Evolutionary conservation across 2,888 invertebrate genomes (phyloP).

Genomic region (Melinaea marsaeus): DNA sequence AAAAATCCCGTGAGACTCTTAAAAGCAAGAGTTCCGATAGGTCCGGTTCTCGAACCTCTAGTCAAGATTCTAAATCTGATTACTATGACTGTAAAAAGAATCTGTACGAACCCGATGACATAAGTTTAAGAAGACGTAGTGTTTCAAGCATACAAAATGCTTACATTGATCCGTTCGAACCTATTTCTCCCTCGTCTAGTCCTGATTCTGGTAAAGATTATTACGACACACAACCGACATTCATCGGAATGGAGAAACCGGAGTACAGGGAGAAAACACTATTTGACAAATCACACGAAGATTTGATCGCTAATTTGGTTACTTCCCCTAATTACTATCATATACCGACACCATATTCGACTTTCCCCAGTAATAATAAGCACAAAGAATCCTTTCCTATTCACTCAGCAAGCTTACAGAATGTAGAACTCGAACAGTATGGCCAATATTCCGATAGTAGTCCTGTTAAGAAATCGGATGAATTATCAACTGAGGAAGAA

Average conservation of each 20-base stretch:
- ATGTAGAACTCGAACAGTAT: constrained; percentile 83
- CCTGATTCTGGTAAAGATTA: constrained; percentile 82
- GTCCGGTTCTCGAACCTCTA: constrained; percentile 81
- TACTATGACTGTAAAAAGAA: constrained; percentile 81
- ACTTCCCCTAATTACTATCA: constrained; percentile 73
- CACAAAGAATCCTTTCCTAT: constrained; percentile 79
- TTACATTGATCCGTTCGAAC: constrained; percentile 67
- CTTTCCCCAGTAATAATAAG: constrained; percentile 78
- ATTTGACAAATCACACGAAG: constrained; percentile 78
- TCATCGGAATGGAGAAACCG: constrained; percentile 66
- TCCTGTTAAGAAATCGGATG: constrained; percentile 62
- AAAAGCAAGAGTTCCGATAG: constrained; percentile 80
- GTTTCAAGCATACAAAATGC: constrained; percentile 59
- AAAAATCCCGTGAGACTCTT: constrained; percentile 80
- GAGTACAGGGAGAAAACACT: constrained; percentile 74
- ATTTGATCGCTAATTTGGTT: constrained; percentile 74
- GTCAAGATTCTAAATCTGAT: constrained; percentile 85
- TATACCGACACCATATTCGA: constrained; percentile 79
- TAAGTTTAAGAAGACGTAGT: constrained; percentile 54
- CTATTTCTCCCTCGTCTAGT: constrained; percentile 80
- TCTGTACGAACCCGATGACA: constrained; percentile 63
- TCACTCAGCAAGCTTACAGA: constrained; percentile 83
- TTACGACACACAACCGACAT: constrained; percentile 75
- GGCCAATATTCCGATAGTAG: constrained; percentile 58
- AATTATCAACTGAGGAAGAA: constrained; percentile 74